Conservation (phyloP, 2,797 vertebrate genomes). For the Gambelia wislizenii region DNA sequence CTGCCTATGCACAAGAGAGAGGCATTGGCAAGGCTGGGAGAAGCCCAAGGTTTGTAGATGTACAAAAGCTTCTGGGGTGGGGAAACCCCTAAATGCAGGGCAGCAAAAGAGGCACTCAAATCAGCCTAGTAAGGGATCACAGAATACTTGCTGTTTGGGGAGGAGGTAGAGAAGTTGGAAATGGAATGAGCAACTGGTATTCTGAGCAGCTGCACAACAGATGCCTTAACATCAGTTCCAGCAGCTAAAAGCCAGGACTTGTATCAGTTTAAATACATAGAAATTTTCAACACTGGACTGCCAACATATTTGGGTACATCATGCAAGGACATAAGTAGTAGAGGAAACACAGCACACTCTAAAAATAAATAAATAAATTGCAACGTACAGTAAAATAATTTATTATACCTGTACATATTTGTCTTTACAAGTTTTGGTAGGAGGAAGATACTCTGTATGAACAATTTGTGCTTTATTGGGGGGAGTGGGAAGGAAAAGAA, state of each 20-base stretch:
- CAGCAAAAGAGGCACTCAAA: background rate
- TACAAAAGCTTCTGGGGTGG: background rate
- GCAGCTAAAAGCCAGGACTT: too few relatives aligned
- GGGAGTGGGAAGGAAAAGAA: too few relatives aligned
- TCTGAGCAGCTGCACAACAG: background rate
- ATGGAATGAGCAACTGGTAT: too few relatives aligned
- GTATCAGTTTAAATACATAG: background rate
- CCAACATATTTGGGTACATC: background rate
- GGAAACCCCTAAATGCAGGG: background rate
- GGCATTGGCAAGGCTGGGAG: background rate
- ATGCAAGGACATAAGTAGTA: background rate
- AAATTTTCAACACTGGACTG: background rate
- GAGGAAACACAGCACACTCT: background rate
- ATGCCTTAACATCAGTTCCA: too few relatives aligned
- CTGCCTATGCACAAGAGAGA: background rate
- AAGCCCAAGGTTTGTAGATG: background rate
- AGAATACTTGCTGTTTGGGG: background rate
- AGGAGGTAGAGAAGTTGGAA: too few relatives aligned
- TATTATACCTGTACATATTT: slow-evolving; percentile 65
- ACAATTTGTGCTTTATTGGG: slow-evolving; percentile 21
- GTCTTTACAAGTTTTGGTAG: slow-evolving; percentile 41
- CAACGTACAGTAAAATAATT: slow-evolving; percentile 77
- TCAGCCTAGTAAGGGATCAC: background rate
- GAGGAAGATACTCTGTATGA: slow-evolving; percentile 45
- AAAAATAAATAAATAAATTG: slow-evolving; percentile 33